A percentile compares a stretch with the other conserved stretches of the same genome.
phyloP scores from a whole-genome alignment of 2,888 invertebrate genomes.

The Scaptomyza polygonia region DNA sequence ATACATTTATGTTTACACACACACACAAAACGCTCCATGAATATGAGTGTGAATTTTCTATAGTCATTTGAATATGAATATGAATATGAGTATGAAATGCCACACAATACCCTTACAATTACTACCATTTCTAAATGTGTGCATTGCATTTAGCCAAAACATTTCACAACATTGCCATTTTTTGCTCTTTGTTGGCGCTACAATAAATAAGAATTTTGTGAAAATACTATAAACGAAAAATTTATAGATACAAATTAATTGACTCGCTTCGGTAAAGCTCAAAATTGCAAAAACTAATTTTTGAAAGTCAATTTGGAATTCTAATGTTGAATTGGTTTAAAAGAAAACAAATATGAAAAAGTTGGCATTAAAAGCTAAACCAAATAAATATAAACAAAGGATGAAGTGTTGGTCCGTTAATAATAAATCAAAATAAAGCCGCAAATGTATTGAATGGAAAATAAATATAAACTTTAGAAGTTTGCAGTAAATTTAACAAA shows the following conservation, averaged over 20 bases:
- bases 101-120: neutral
- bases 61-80: constrained; percentile 30
- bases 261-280: neutral
- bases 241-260: neutral
- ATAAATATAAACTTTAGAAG: neutral
- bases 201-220: neutral
- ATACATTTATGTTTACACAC: constrained; percentile 49
- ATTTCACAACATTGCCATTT: constrained; percentile 12
- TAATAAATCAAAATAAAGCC: neutral
- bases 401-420: neutral
- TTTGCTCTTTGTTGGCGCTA: neutral
- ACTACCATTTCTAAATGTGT: no score
- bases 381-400: neutral
- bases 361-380: neutral
- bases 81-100: constrained; percentile 8
- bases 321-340: neutral
- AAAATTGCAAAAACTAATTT: neutral
- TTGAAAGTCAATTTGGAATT: neutral
- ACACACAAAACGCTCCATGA: constrained; percentile 16
- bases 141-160: constrained; percentile 17
- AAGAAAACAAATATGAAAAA: neutral
- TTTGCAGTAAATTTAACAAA: neutral
- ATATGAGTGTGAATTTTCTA: constrained; percentile 31
- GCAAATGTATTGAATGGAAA: neutral
- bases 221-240: neutral